Conservation (phyloP, 1,140 invertebrate species). For the Colletes latitarsis region DNA sequence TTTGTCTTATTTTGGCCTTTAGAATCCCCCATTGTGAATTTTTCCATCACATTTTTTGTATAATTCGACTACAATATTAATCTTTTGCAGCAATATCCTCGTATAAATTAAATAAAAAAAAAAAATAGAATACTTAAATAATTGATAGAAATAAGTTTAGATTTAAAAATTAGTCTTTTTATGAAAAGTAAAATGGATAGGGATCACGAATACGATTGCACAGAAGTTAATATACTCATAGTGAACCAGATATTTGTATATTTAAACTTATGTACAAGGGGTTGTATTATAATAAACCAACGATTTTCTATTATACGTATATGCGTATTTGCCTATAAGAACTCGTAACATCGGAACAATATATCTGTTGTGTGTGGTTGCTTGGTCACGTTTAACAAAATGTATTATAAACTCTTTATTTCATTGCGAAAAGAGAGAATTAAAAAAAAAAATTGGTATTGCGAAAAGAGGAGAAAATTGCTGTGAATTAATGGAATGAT, state of each 20-base stretch:
- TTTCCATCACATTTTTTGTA: background rate
- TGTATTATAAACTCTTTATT: conserved; percentile 4
- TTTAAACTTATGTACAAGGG: conserved; percentile 45
- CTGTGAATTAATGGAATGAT: background rate
- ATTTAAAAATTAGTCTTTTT: background rate
- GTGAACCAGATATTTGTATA: conserved; percentile 36
- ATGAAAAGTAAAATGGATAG: background rate
- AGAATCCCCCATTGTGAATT: background rate
- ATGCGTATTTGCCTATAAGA: conserved; percentile 39
- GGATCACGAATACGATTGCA: background rate
- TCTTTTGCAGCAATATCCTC: background rate
- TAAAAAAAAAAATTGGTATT: background rate
- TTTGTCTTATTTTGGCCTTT: no score
- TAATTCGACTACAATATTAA: background rate
- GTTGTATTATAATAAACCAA: conserved; percentile 42
- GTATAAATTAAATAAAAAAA: background rate
- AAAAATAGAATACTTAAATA: background rate
- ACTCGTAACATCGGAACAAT: conserved; percentile 37
- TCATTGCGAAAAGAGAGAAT: background rate
- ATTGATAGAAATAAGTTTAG: background rate
- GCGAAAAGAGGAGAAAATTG: background rate
- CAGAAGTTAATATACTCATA: conserved; percentile 9
- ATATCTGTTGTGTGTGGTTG: background rate
- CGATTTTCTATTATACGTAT: conserved; percentile 39
- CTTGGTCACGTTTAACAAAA: conserved; percentile 16